Evolutionary conservation across 1,140 invertebrate genomes (phyloP), one percentile per base, ranked within the genome.

Genomic region (Drosophila bifasciata): DNA sequence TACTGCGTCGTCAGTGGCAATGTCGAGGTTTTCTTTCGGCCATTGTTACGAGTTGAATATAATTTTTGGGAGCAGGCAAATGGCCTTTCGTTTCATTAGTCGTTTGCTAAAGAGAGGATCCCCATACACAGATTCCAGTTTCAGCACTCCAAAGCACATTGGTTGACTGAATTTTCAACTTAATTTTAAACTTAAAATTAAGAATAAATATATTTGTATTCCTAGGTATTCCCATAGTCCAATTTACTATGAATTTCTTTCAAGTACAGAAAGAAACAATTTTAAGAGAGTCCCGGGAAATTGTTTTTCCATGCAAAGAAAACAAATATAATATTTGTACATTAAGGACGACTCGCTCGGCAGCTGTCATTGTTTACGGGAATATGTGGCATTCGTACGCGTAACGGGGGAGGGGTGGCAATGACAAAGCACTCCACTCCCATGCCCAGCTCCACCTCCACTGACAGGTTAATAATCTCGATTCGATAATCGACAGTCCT

Each of bases 401-500:
- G 57, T 40, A 17, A 51, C 55, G 57, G 66, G 71, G 32, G 32
- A 1, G 4, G 32, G 11, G 32, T 8, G 32, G 32, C 32, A 36
- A 76, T 68, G 64, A 88, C 79, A 86, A 86, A 86, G 69, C 83
- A 69, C 83, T 88, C 70, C 81, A 36, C 3, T 3, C 11, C 21
- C n/a, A n/a, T n/a, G n/a, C n/a, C n/a, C n/a, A n/a, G n/a, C n/a
- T 6, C 23, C 23, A 3, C 19, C 23, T 6, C 5, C 32, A 83
- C 81, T 86, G 81, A 86, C 81, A 86, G 81, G 81, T 86, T 86
- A 86, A 86, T 86, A 86, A 86, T 86, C 81, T 86, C 83, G 81
- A 86, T 83, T 81, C 83, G 81, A 88, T 86, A 86, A 86, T 86
- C 81, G 81, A 86, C 83, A 86, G 79, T 69, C 59, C 63, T 59